Conservation (phyloP, 2,797 vertebrate species). For the Aphelocoma californica region DNA sequence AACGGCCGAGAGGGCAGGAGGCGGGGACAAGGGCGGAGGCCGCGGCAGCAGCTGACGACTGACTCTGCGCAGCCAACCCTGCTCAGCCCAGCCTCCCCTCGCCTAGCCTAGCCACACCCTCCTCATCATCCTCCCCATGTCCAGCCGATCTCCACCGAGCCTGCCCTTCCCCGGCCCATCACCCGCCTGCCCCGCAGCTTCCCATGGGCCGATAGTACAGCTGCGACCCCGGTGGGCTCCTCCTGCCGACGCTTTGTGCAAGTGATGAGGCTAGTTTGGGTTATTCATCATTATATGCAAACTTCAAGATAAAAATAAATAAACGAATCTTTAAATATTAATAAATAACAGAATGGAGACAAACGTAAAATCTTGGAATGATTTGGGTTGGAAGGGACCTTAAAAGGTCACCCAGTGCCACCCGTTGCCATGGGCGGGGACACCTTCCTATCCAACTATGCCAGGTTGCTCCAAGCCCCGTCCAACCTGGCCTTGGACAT, state of each 20-base stretch:
- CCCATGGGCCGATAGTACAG: not conserved
- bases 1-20: not conserved
- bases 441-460: rapidly evolving
- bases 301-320: not conserved
- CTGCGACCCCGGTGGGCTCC: no score
- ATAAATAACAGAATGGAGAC: not conserved
- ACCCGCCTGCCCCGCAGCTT: not conserved
- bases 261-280: not conserved
- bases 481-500: not conserved
- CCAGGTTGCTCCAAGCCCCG: rapidly evolving
- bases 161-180: rapidly evolving
- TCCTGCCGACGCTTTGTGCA: not conserved
- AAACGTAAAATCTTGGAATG: not conserved
- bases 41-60: not conserved
- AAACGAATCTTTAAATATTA: not conserved
- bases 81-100: not conserved
- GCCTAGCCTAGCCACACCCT: not conserved
- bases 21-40: not conserved
- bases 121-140: rapidly evolving
- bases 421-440: not conserved
- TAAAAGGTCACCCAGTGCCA: not conserved
- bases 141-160: not conserved
- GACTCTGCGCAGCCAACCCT: rapidly evolving
- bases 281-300: not conserved
- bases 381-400: not conserved